These are phyloP conservation scores for Xestoiulus laeticollis DNA, from an alignment of 2,888 invertebrate genomes.

Conservation along the genomic window DNA sequence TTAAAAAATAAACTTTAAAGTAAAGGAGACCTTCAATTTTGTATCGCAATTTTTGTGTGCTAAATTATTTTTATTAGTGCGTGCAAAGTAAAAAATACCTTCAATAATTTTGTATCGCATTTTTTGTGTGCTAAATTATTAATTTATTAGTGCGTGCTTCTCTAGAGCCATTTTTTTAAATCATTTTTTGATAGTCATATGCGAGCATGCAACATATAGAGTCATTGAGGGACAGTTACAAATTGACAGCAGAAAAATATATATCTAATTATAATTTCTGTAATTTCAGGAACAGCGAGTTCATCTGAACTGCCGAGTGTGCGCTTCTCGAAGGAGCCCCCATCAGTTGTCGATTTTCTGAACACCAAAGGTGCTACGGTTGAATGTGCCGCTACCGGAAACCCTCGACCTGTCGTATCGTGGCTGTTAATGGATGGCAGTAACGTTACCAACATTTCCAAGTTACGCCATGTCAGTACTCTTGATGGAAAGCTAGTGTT, in stretches of 20 bases:
- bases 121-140: too few relatives aligned
- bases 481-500: conserved; percentile 40
- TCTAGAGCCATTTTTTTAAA: too few relatives aligned
- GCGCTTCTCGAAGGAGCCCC: conserved; percentile 49
- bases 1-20: too few relatives aligned
- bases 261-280: not conserved
- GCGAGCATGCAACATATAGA: not conserved
- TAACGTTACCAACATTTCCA: conserved; percentile 27
- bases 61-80: too few relatives aligned
- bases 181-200: too few relatives aligned
- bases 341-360: conserved; percentile 44
- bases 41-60: too few relatives aligned
- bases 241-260: not conserved
- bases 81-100: too few relatives aligned
- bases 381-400: conserved; percentile 49
- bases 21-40: too few relatives aligned
- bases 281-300: not conserved
- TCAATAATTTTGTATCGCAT: too few relatives aligned
- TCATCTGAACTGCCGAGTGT: not conserved
- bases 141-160: too few relatives aligned
- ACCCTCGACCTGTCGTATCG: not conserved
- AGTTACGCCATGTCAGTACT: conserved; percentile 44
- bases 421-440: conserved; percentile 52
- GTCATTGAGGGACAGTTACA: not conserved
- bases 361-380: conserved; percentile 50